Evolutionary conservation across 2,888 invertebrate species (phyloP).

Genomic region (Mesorhabditis spiculigera): DNA sequence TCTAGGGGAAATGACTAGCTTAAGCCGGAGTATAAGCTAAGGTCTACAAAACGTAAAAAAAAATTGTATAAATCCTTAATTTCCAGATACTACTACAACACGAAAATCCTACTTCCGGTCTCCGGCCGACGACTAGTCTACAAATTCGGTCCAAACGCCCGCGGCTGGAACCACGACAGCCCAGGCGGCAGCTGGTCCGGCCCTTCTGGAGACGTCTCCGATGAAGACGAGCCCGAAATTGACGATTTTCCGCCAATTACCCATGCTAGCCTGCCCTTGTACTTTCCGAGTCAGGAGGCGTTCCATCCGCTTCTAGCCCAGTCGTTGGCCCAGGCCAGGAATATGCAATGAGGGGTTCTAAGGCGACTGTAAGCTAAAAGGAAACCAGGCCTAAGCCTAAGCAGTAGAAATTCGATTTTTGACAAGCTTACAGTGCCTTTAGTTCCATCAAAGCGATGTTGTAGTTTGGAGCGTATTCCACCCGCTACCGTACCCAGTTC

Average conservation of each 20-base stretch:
- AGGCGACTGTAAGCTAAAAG: too few relatives aligned
- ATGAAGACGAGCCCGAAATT: not conserved
- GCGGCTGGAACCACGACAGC: conserved; percentile 52
- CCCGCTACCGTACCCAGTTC: too few relatives aligned
- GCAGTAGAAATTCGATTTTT: too few relatives aligned
- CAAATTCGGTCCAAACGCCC: conserved; percentile 59
- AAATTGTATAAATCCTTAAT: not conserved
- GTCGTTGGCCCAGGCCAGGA: not conserved
- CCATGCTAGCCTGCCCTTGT: not conserved
- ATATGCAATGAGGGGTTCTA: too few relatives aligned
- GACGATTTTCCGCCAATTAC: not conserved
- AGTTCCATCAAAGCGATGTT: too few relatives aligned
- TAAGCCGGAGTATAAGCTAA: too few relatives aligned
- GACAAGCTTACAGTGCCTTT: too few relatives aligned
- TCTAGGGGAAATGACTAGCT: too few relatives aligned
- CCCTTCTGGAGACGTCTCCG: not conserved
- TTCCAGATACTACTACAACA: conserved; percentile 57
- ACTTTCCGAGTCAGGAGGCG: not conserved
- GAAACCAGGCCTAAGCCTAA: too few relatives aligned
- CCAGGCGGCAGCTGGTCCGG: not conserved
- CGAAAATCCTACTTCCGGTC: conserved; percentile 58
- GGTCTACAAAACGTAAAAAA: not conserved
- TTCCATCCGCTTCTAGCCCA: not conserved
- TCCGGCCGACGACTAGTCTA: conserved; percentile 59
- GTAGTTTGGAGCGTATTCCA: too few relatives aligned